phyloP scores from a whole-genome alignment of 2,113 vertebrate species.

The Paratilapia polleni region DNA sequence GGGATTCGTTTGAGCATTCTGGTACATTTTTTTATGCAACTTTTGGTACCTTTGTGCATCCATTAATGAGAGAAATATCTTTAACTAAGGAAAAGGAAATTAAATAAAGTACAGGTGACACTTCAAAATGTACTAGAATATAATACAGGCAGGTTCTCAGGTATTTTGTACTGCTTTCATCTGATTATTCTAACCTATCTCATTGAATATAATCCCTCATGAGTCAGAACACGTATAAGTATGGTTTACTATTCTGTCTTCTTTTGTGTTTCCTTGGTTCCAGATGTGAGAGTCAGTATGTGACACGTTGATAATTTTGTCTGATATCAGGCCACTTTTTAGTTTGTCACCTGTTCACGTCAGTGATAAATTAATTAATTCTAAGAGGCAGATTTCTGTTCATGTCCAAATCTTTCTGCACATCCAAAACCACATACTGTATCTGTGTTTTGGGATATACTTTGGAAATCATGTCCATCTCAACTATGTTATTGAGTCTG shows the following conservation, averaged over 20 bases:
- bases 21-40: not conserved
- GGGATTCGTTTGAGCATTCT: not conserved
- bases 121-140: not conserved
- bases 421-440: not conserved
- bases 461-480: not conserved
- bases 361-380: not conserved
- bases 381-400: not conserved
- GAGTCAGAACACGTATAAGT: too few relatives aligned
- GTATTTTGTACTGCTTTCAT: accelerated
- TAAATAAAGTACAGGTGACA: not conserved
- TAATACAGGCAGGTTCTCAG: not conserved
- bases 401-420: not conserved
- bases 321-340: not conserved
- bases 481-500: not conserved
- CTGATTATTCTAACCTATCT: too few relatives aligned
- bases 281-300: not conserved
- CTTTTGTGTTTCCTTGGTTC: too few relatives aligned
- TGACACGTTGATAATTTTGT: not conserved
- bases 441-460: too few relatives aligned
- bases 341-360: not conserved
- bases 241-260: not conserved
- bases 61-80: not conserved
- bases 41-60: not conserved
- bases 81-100: not conserved
- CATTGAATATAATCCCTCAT: too few relatives aligned